Evolutionary conservation across 2,113 vertebrate genomes (phyloP).

Genomic region (Sialia sialis): DNA sequence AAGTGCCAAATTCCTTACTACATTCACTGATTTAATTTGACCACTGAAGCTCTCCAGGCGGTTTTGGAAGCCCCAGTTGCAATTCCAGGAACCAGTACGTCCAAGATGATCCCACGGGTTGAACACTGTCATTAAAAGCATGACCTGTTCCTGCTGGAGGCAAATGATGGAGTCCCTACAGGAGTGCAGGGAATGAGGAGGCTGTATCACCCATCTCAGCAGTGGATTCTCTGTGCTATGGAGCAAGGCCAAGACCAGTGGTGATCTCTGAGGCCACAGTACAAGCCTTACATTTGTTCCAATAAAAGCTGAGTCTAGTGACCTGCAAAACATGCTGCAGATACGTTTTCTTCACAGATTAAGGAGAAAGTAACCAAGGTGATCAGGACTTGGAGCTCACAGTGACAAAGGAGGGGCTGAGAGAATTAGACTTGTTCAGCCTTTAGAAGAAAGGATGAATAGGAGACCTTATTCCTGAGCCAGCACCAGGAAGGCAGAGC

Average conservation of each 20-base stretch:
- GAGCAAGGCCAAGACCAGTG: neutral
- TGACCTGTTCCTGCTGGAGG: conserved; percentile 12
- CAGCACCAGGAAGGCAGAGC: neutral
- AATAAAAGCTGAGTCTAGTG: neutral
- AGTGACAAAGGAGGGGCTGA: neutral
- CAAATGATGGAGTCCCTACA: neutral
- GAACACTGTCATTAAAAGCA: conserved; percentile 23
- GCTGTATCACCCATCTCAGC: neutral
- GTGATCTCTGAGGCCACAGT: neutral
- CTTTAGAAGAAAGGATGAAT: neutral
- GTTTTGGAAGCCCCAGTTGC: neutral
- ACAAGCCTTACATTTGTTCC: neutral
- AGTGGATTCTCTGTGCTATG: neutral
- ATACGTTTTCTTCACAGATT: neutral
- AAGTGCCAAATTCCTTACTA: neutral
- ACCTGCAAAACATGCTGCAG: neutral
- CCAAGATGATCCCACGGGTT: neutral
- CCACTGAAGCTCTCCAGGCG: neutral
- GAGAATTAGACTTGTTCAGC: neutral
- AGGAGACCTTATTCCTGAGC: neutral
- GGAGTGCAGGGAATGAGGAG: neutral
- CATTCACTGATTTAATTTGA: conserved; percentile 29
- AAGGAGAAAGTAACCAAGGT: neutral
- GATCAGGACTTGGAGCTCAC: neutral
- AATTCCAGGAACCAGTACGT: conserved; percentile 18